Evolutionary conservation across 2,888 invertebrate species (phyloP).

Genomic region (Pollenia labialis): DNA sequence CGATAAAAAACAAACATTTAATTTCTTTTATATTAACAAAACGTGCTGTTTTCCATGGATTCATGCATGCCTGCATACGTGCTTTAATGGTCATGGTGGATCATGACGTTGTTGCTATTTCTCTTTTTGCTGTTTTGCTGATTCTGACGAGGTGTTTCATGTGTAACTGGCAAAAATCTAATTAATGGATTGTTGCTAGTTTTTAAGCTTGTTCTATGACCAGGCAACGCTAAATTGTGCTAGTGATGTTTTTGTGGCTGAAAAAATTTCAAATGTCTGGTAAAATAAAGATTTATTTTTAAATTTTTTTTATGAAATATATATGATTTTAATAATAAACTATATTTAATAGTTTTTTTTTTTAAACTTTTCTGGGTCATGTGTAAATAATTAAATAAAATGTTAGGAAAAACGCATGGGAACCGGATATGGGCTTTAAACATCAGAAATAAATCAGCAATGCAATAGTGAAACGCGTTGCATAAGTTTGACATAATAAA

Average conservation of each 20-base stretch:
- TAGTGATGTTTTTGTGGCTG: constrained; percentile 20
- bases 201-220: constrained; percentile 55
- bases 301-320: neutral
- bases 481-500: constrained; percentile 7
- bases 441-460: constrained; percentile 48
- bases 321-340: neutral
- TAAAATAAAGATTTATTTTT: neutral
- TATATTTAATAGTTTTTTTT: constrained; percentile 1
- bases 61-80: constrained; percentile 59
- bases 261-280: neutral
- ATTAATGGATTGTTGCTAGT: constrained; percentile 67
- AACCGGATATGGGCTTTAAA: constrained; percentile 58
- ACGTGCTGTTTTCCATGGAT: constrained; percentile 63
- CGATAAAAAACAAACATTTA: constrained; percentile 51
- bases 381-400: constrained; percentile 53
- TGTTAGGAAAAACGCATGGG: constrained; percentile 22
- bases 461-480: constrained; percentile 31
- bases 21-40: constrained; percentile 62
- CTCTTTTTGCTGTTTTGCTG: neutral
- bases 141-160: constrained; percentile 31
- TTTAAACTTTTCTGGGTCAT: constrained; percentile 61
- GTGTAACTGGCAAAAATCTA: constrained; percentile 69
- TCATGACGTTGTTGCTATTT: constrained; percentile 34
- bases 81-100: constrained; percentile 20
- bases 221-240: constrained; percentile 58